A percentile compares a stretch with the other conserved stretches of the same genome.
Evolutionary conservation across 2,797 vertebrate genomes (phyloP).

Genomic region (Crenichthys baileyi): DNA sequence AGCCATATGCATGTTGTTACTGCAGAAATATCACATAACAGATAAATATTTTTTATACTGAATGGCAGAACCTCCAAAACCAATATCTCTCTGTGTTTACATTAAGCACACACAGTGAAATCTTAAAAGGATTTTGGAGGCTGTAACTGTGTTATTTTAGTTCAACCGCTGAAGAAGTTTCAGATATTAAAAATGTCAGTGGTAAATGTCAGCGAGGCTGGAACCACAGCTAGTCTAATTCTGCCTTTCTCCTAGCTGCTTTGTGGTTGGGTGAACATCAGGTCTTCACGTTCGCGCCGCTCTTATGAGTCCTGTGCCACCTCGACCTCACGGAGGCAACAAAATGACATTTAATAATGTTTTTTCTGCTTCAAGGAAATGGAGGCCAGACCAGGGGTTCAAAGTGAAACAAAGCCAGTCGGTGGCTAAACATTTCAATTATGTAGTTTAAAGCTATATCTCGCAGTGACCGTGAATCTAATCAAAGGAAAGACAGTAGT

Average conservation of each 20-base stretch:
- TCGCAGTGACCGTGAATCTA: neutral
- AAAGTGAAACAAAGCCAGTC: conserved; percentile 1
- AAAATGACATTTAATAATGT: conserved; percentile 55
- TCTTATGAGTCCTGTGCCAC: conserved; percentile 31
- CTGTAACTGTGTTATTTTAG: conserved; percentile 26
- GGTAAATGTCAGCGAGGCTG: conserved; percentile 61
- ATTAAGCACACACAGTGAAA: conserved; percentile 11
- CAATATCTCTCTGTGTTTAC: neutral
- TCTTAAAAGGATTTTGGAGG: conserved; percentile 27
- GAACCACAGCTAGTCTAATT: conserved; percentile 35
- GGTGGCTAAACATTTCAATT: conserved; percentile 10
- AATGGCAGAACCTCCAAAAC: conserved; percentile 22
- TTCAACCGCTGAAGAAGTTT: conserved; percentile 28
- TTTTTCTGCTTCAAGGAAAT: conserved; percentile 31
- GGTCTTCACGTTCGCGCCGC: conserved; percentile 19
- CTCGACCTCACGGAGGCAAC: conserved; percentile 25
- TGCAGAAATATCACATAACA: neutral
- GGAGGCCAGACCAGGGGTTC: conserved; percentile 2
- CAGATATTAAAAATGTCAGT: conserved; percentile 62
- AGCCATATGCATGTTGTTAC: neutral
- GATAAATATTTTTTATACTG: conserved; percentile 9
- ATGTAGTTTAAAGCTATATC: conserved; percentile 9
- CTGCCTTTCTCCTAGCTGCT: conserved; percentile 25
- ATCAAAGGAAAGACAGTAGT: neutral
- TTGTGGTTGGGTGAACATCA: neutral